Conservation (phyloP, 2,888 invertebrate species). For the Hirtodrosophila cameraria region DNA sequence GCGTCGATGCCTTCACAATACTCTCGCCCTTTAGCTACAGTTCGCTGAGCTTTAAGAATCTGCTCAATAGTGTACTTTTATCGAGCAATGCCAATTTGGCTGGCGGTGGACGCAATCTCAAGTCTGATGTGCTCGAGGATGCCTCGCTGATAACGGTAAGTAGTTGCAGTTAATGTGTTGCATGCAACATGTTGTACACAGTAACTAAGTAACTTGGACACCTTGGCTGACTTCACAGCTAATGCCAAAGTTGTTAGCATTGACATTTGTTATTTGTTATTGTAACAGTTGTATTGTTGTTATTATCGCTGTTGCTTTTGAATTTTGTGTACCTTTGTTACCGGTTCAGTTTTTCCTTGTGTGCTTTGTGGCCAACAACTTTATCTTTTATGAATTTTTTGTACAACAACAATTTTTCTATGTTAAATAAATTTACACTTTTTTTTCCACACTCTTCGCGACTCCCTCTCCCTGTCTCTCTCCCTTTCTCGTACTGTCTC, state of each 20-base stretch:
- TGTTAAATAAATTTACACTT: conserved; percentile 75
- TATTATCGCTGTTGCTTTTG: conserved; percentile 12
- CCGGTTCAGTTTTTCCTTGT: conserved; percentile 39
- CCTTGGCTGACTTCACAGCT: conserved; percentile 21
- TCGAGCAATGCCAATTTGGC: conserved; percentile 82
- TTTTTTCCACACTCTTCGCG: conserved; percentile 19
- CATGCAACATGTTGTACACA: too few species aligned
- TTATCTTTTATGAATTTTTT: conserved; percentile 41
- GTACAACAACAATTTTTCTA: conserved; percentile 48
- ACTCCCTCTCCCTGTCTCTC: too few species aligned
- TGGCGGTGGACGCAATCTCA: conserved; percentile 82
- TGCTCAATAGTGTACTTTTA: conserved; percentile 81
- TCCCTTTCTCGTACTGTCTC: too few species aligned
- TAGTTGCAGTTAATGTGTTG: too few species aligned
- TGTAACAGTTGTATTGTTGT: conserved; percentile 15
- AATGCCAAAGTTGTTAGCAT: conserved; percentile 39
- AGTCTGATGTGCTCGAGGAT: conserved; percentile 83
- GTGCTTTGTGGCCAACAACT: conserved; percentile 25
- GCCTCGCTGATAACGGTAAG: conserved; percentile 83
- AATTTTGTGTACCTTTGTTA: conserved; percentile 26
- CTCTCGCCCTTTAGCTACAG: conserved; percentile 82
- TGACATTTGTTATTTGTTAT: conserved; percentile 51
- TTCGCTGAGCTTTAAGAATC: conserved; percentile 81
- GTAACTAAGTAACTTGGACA: conserved; percentile 6
- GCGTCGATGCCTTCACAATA: conserved; percentile 79